phyloP scores from a whole-genome alignment of 2,113 vertebrate species.

The Callipepla squamata region DNA sequence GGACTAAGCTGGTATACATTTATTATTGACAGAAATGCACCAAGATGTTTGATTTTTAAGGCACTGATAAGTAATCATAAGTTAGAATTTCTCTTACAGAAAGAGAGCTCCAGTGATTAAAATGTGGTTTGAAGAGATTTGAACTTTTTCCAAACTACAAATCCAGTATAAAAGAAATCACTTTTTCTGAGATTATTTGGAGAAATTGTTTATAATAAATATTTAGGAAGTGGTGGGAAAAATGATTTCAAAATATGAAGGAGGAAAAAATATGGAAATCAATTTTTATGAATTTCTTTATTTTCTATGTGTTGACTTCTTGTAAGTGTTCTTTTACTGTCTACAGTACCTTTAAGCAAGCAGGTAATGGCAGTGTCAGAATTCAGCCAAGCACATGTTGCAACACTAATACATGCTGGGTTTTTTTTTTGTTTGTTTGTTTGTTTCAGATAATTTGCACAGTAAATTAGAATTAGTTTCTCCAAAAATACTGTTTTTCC shows the following conservation, averaged over 20 bases:
- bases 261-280: background rate
- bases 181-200: background rate
- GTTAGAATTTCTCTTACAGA: background rate
- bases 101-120: background rate
- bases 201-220: background rate
- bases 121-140: background rate
- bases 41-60: background rate
- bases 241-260: background rate
- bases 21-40: background rate
- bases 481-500: background rate
- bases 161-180: background rate
- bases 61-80: background rate
- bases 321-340: background rate
- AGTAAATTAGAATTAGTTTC: background rate
- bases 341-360: background rate
- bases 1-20: background rate
- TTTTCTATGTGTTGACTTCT: background rate
- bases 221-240: background rate
- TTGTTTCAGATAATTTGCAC: background rate
- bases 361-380: background rate
- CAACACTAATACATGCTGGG: background rate
- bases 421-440: too few species aligned
- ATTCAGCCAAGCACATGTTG: background rate
- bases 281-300: background rate
- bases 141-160: background rate